Evolutionary conservation across 2,888 invertebrate genomes (phyloP).

Genomic region (Cephus pulcher): DNA sequence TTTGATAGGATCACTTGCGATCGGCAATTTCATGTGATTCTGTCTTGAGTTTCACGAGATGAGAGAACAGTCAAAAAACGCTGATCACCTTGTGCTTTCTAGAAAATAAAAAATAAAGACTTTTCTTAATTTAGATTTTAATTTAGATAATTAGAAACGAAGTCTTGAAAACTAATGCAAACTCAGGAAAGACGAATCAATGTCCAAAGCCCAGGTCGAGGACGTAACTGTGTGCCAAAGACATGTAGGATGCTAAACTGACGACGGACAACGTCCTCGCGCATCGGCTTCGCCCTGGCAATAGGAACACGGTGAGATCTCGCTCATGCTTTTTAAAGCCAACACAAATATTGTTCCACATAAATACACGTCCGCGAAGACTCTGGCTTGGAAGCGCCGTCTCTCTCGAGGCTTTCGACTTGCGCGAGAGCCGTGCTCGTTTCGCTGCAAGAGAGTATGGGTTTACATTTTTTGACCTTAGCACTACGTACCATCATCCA

Average conservation of each 20-base stretch:
- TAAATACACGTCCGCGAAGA: slow-evolving; percentile 44
- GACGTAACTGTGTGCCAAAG: slow-evolving; percentile 3
- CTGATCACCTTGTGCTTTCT: too few species aligned
- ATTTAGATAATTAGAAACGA: too few species aligned
- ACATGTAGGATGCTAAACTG: slow-evolving; percentile 24
- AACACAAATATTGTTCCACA: slow-evolving; percentile 54
- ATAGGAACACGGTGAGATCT: slow-evolving; percentile 27
- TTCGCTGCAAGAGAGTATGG: background rate
- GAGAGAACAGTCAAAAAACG: background rate
- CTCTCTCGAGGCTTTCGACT: background rate
- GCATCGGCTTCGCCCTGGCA: slow-evolving; percentile 30
- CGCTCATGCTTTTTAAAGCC: slow-evolving; percentile 48
- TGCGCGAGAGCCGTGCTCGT: background rate
- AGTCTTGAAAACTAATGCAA: too few species aligned
- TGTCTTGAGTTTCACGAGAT: slow-evolving; percentile 3
- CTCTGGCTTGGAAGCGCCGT: slow-evolving; percentile 2
- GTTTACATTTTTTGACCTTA: background rate
- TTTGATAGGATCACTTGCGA: too few species aligned
- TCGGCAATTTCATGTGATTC: too few species aligned
- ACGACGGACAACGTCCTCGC: slow-evolving; percentile 47
- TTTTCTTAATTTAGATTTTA: too few species aligned
- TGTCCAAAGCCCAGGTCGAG: background rate
- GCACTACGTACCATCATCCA: background rate
- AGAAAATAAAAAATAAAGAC: too few species aligned
- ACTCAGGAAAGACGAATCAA: background rate